These are phyloP conservation scores for Rhyacichthys aspro DNA, from an alignment of 2,797 vertebrate species.

Conservation along the genomic window DNA sequence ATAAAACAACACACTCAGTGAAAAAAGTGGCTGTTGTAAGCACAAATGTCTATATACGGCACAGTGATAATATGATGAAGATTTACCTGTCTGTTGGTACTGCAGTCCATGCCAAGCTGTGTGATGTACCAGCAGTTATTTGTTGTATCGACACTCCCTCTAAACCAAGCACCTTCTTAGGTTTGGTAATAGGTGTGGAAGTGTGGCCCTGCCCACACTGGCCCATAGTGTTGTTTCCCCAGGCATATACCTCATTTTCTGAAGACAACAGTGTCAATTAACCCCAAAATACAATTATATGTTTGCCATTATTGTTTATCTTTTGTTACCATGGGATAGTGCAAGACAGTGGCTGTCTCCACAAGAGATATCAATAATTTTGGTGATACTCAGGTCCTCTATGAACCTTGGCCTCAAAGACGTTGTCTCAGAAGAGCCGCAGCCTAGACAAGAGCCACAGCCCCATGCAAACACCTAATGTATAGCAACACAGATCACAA, in stretches of 20 bases:
- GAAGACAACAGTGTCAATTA: conserved; percentile 4
- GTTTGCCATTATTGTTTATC: background rate
- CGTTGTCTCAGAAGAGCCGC: conserved; percentile 85
- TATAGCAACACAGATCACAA: background rate
- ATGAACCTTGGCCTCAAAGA: conserved; percentile 82
- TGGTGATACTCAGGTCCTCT: conserved; percentile 84
- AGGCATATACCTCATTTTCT: conserved; percentile 88
- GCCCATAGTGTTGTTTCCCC: conserved; percentile 89
- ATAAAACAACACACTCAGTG: conserved; percentile 16
- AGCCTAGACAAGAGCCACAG: conserved; percentile 85
- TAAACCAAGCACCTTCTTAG: conserved; percentile 85
- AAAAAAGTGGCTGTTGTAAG: conserved; percentile 4
- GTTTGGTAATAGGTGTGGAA: conserved; percentile 86
- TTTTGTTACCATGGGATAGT: conserved; percentile 81
- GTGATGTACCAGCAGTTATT: conserved; percentile 86
- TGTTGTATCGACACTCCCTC: conserved; percentile 85
- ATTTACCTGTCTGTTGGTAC: conserved; percentile 83
- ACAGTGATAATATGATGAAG: background rate
- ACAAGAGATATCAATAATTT: conserved; percentile 86
- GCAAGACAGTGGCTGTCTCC: conserved; percentile 87
- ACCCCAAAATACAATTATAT: background rate
- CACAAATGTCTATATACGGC: conserved; percentile 11
- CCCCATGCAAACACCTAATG: conserved; percentile 86
- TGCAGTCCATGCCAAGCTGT: conserved; percentile 87
- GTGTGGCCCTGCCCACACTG: conserved; percentile 86